Conservation (phyloP, 2,797 vertebrate species). For the Bufotes viridis region DNA sequence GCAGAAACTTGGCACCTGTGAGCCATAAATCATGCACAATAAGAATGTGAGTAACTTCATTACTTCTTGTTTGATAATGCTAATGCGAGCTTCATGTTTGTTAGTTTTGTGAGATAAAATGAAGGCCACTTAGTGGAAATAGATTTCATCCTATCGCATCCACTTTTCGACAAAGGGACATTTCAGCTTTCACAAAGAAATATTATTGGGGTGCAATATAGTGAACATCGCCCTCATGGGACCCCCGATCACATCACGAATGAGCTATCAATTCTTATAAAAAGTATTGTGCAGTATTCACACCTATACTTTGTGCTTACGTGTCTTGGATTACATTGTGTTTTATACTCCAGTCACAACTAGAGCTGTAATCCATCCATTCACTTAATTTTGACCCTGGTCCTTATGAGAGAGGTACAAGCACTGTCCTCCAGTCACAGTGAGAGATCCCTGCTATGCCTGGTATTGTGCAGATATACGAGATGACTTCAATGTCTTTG, state of each 20-base stretch:
- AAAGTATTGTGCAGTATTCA: background rate
- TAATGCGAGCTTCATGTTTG: slow-evolving; percentile 45
- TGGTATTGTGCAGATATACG: too few species aligned
- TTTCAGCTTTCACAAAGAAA: background rate
- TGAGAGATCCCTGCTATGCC: too few species aligned
- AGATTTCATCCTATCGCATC: background rate
- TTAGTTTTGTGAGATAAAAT: slow-evolving; percentile 25
- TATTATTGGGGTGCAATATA: background rate
- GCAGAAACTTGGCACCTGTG: background rate
- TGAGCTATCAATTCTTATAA: background rate
- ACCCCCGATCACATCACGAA: background rate
- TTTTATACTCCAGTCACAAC: too few species aligned
- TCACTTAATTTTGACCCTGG: too few species aligned
- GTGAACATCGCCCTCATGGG: background rate
- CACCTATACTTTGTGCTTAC: too few species aligned
- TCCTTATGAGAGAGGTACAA: too few species aligned
- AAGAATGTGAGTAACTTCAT: slow-evolving; percentile 43
- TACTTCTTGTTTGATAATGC: slow-evolving; percentile 43
- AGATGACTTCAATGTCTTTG: too few species aligned
- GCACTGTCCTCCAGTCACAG: too few species aligned
- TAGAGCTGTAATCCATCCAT: too few species aligned
- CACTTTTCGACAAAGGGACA: background rate
- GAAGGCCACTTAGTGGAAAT: slow-evolving; percentile 21
- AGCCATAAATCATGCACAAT: slow-evolving; percentile 40
- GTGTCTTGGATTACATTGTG: too few species aligned